These are phyloP conservation scores for Eciton burchellii DNA, from an alignment of 1,140 invertebrate genomes.

Conservation along the genomic window DNA sequence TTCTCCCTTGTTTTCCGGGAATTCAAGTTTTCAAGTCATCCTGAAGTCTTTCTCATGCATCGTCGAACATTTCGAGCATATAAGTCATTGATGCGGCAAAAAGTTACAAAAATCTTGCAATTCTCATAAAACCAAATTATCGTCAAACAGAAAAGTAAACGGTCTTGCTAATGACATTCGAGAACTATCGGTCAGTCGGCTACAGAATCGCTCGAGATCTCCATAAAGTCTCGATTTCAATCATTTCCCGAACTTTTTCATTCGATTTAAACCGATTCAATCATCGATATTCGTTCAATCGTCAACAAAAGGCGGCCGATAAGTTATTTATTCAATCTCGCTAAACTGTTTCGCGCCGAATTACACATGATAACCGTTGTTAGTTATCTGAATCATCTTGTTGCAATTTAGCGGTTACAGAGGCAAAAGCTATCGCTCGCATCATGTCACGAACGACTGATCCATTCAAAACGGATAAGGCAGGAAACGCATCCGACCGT, in stretches of 20 bases:
- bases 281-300: neutral
- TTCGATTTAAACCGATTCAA: neutral
- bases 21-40: no score
- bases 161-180: neutral
- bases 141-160: conserved; percentile 22
- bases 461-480: conserved; percentile 25
- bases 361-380: neutral
- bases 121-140: no score
- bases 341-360: neutral
- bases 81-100: conserved; percentile 24
- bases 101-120: no score
- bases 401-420: conserved; percentile 29
- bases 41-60: conserved; percentile 16
- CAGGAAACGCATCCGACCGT: conserved; percentile 17
- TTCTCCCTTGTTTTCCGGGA: conserved; percentile 12
- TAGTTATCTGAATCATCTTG: conserved; percentile 39
- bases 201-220: neutral
- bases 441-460: conserved; percentile 45
- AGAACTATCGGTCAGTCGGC: neutral
- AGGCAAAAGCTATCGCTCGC: conserved; percentile 47
- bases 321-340: conserved; percentile 22
- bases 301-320: neutral
- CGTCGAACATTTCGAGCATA: neutral
- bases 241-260: neutral
- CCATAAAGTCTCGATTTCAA: neutral